Evolutionary conservation across 2,888 invertebrate species (phyloP).

Genomic region (Julus scandinavius): DNA sequence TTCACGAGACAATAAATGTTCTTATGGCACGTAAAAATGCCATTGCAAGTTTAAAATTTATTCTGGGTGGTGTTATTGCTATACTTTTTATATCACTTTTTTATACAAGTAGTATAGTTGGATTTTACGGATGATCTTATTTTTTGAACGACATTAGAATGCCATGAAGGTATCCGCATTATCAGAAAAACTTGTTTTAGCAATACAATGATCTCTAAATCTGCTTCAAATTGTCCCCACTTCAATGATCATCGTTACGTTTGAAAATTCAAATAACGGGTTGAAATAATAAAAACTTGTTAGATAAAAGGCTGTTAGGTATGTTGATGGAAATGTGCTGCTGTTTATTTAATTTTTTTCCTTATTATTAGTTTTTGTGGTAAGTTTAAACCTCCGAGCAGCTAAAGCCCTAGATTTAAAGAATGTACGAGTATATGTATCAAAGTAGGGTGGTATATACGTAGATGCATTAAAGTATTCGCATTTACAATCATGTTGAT

Average conservation of each 20-base stretch:
- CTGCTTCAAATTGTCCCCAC: neutral
- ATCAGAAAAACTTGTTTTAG: neutral
- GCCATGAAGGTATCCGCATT: neutral
- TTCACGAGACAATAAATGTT: neutral
- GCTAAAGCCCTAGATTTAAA: neutral
- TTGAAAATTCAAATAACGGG: neutral
- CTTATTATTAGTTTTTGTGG: neutral
- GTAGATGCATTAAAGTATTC: too few relatives aligned
- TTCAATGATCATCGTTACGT: neutral
- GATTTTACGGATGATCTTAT: neutral
- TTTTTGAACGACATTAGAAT: neutral
- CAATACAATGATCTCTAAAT: neutral
- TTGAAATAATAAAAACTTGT: neutral
- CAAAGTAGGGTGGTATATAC: too few relatives aligned
- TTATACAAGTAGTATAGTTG: too few relatives aligned
- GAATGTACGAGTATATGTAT: neutral
- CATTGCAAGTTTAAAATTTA: neutral
- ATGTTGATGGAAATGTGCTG: neutral
- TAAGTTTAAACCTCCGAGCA: neutral
- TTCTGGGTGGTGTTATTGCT: neutral
- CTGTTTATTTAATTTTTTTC: neutral
- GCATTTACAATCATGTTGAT: too few relatives aligned
- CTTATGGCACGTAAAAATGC: neutral
- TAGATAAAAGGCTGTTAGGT: neutral
- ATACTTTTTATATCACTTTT: neutral